phyloP scores from a whole-genome alignment of 2,797 vertebrate genomes.

The Diceros bicornis region DNA sequence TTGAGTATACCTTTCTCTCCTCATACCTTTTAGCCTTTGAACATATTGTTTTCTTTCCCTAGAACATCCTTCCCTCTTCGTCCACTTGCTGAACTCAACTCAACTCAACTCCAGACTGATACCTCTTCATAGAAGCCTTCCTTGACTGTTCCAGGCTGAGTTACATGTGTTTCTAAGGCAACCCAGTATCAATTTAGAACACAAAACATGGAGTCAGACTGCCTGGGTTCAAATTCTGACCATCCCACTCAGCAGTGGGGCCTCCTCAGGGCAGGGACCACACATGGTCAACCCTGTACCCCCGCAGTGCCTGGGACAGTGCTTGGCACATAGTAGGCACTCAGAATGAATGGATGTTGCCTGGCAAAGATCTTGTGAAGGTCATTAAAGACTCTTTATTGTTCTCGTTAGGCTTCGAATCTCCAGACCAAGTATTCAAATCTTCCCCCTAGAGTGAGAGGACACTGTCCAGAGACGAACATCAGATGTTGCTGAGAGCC shows the following conservation, averaged over 20 bases:
- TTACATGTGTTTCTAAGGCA: not conserved
- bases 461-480: not conserved
- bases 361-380: not conserved
- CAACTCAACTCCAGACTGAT: not conserved
- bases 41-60: not conserved
- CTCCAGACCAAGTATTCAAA: not conserved
- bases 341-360: not conserved
- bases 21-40: not conserved
- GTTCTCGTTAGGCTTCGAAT: not conserved
- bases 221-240: not conserved
- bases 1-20: not conserved
- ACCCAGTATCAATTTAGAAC: not conserved
- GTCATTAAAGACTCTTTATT: not conserved
- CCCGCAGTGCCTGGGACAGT: not conserved
- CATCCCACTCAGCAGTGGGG: not conserved
- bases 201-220: not conserved
- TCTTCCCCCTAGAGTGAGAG: not conserved
- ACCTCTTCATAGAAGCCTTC: not conserved
- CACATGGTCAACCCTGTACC: not conserved
- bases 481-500: not conserved
- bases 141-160: not conserved
- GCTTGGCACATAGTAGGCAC: not conserved
- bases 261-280: not conserved
- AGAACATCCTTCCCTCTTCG: not conserved
- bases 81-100: slow-evolving; percentile 17